A percentile compares a stretch with the other conserved stretches of the same genome.
Evolutionary conservation across 2,113 vertebrate species (phyloP).

Genomic region (Megaleporinus macrocephalus): DNA sequence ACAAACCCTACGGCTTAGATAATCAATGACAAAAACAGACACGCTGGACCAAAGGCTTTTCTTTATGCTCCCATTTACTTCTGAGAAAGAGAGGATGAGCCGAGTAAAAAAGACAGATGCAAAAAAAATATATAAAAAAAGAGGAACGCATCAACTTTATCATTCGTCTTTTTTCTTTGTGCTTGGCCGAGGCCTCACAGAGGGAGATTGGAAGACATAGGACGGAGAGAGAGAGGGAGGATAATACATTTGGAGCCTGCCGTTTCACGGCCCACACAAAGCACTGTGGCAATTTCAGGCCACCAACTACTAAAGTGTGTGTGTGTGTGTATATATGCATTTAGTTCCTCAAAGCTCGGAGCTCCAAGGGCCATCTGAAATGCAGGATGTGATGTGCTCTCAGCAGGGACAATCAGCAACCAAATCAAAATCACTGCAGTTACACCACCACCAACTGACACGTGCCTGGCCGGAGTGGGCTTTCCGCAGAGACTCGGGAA

Average conservation of each 20-base stretch:
- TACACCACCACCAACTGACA: constrained; percentile 1
- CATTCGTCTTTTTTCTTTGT: constrained; percentile 48
- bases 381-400: neutral
- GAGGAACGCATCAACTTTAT: constrained; percentile 5
- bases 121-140: neutral
- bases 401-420: neutral
- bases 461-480: neutral
- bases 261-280: constrained; percentile 62
- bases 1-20: constrained; percentile 54
- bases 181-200: constrained; percentile 63
- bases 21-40: constrained; percentile 59
- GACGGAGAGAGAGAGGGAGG: constrained; percentile 26
- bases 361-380: neutral
- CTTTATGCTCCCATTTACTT: constrained; percentile 48
- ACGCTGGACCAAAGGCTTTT: constrained; percentile 51
- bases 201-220: constrained; percentile 52
- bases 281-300: constrained; percentile 58
- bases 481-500: neutral
- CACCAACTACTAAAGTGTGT: constrained; percentile 22
- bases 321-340: constrained; percentile 20
- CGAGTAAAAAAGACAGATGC: neutral
- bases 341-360: neutral
- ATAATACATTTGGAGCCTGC: constrained; percentile 68
- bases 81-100: constrained; percentile 13
- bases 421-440: constrained; percentile 7